Conservation (phyloP, 2,113 vertebrate species). For the Psammodynastes pulverulentus region DNA sequence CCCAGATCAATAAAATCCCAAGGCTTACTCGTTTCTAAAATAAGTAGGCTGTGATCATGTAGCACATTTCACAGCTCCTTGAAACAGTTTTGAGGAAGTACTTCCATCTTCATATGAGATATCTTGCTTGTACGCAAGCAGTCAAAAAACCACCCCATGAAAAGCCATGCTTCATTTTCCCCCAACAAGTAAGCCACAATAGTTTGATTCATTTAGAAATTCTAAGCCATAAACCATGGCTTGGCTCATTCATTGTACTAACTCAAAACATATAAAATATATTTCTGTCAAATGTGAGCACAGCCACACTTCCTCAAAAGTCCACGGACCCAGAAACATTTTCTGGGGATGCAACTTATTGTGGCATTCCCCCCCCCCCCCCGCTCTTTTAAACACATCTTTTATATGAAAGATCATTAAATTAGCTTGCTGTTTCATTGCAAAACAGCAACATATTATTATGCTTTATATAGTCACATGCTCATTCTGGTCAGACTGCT, state of each 20-base stretch:
- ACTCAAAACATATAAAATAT: background rate
- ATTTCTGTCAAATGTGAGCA: background rate
- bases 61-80: background rate
- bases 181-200: background rate
- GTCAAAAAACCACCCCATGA: background rate
- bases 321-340: background rate
- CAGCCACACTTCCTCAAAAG: background rate
- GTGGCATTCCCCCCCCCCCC: conserved; percentile 17
- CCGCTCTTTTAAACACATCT: conserved; percentile 6
- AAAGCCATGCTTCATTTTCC: background rate
- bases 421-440: conserved; percentile 18
- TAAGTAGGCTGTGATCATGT: background rate
- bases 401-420: conserved; percentile 18
- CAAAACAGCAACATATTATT: conserved; percentile 22
- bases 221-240: background rate
- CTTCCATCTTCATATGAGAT: background rate
- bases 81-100: background rate
- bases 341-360: conserved; percentile 10
- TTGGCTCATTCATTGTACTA: background rate
- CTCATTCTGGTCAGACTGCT: conserved; percentile 34
- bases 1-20: background rate
- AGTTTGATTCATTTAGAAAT: background rate
- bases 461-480: conserved; percentile 47
- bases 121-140: background rate
- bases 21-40: background rate